Evolutionary conservation across 2,113 vertebrate genomes (phyloP), one percentile per base, ranked within the genome.

Genomic region (Leptosomus discolor): DNA sequence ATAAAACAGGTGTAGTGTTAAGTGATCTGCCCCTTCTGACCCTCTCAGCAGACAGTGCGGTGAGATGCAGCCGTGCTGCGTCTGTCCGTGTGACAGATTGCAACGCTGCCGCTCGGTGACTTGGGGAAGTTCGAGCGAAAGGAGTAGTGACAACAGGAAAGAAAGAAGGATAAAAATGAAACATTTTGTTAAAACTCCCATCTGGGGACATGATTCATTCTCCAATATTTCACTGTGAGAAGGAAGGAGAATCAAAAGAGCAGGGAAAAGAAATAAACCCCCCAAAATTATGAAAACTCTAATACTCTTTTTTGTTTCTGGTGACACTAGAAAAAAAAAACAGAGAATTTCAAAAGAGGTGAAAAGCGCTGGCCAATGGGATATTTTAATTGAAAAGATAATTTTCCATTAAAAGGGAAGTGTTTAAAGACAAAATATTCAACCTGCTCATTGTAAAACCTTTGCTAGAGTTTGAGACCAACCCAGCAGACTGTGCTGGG

Each of bases 1-100:
- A 94, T 95, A 96, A 97, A 97, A 88, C 96, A 97, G 96, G 96
- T 96, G 94, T 96, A 97, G 96, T 97, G 96, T 96, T 97, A 96
- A 97, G 92, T 97, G 96, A 95, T 95, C 96, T 95, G 96, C 83
- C 88, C 92, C 94, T 74, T 7, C 88, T 84, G 94, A 89, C 95
- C 94, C 94, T 95, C 95, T 80, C 94, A 82, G 96, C 96, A 96
- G 96, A 69, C 91, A 75, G 92, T 69, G 93, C 9, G 27, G 85
- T 68, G 92, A 79, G 96, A 82, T 94, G 94, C 96, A 95, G 96
- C 92, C 90, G 18, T 3, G 92, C 95, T 85, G 92, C 19, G 92
- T 90, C 96, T 96, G 87, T 78, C 93, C 17, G 7, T 0, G 4
- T 96, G 94, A 95, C 96, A 95, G 94, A 96, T 96, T 97, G 96